Conservation (phyloP, 2,113 vertebrate species). For the Ptilorrhoa leucosticta region DNA sequence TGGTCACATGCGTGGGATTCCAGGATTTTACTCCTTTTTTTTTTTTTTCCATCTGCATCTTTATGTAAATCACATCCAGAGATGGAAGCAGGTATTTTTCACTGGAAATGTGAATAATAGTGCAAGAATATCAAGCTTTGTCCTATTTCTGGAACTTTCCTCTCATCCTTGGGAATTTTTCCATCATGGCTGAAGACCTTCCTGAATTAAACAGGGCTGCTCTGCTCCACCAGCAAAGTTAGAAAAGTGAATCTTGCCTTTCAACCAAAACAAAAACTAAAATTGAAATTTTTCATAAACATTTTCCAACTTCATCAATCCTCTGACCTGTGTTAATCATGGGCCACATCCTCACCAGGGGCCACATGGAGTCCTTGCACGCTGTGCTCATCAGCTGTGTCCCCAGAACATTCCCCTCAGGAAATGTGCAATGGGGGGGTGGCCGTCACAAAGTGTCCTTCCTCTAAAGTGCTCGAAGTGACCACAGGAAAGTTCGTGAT, state of each 20-base stretch:
- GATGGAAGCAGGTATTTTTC: neutral
- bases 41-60: neutral
- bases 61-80: neutral
- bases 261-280: neutral
- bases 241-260: neutral
- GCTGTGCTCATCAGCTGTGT: neutral
- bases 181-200: neutral
- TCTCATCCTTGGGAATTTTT: neutral
- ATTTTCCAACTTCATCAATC: neutral
- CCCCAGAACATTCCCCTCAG: neutral
- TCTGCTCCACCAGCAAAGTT: neutral
- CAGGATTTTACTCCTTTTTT: neutral
- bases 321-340: neutral
- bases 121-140: neutral
- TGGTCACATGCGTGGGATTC: neutral
- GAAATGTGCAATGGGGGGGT: neutral
- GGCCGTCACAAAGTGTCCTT: neutral
- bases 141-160: neutral
- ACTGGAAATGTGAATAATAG: neutral
- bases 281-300: neutral
- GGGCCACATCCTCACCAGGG: neutral
- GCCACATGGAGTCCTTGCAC: accelerated
- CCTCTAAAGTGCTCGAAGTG: neutral
- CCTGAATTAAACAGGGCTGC: neutral
- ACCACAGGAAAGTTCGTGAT: neutral